phyloP scores from a whole-genome alignment of 2,888 invertebrate species.

The Periphyllus acericola region DNA sequence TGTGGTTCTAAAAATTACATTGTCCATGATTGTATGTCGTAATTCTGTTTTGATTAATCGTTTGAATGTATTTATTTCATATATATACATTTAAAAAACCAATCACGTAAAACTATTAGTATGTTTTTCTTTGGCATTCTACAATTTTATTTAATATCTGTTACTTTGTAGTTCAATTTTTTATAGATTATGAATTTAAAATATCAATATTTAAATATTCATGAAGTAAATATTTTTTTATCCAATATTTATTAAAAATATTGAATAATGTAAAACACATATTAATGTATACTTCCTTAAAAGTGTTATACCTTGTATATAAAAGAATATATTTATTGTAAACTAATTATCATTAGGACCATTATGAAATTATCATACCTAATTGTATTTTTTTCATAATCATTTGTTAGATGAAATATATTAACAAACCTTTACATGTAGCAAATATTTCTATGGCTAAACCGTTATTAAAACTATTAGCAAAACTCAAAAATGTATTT shows the following conservation, averaged over 20 bases:
- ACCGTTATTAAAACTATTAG: too few relatives aligned
- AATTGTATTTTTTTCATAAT: background rate
- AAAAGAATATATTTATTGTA: background rate
- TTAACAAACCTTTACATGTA: too few relatives aligned
- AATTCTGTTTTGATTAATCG: slow-evolving; percentile 1
- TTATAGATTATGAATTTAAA: too few relatives aligned
- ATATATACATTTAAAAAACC: background rate
- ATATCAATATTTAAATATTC: too few relatives aligned
- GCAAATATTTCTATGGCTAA: too few relatives aligned
- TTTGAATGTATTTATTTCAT: background rate
- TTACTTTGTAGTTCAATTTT: background rate
- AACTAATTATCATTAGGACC: background rate
- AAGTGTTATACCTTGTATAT: too few relatives aligned
- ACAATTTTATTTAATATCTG: background rate
- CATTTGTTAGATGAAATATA: background rate
- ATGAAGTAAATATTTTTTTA: too few relatives aligned
- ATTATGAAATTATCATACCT: background rate
- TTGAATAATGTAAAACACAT: background rate
- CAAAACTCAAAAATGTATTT: too few relatives aligned
- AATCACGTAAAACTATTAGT: slow-evolving; percentile 7
- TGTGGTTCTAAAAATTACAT: background rate
- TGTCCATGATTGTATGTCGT: slow-evolving; percentile 25
- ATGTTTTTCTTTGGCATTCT: background rate
- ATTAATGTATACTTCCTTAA: too few relatives aligned
- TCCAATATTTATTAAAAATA: too few relatives aligned